Evolutionary conservation across 2,113 vertebrate species (phyloP), one percentile per base, ranked within the genome.

Genomic region (Megaptera novaeangliae): DNA sequence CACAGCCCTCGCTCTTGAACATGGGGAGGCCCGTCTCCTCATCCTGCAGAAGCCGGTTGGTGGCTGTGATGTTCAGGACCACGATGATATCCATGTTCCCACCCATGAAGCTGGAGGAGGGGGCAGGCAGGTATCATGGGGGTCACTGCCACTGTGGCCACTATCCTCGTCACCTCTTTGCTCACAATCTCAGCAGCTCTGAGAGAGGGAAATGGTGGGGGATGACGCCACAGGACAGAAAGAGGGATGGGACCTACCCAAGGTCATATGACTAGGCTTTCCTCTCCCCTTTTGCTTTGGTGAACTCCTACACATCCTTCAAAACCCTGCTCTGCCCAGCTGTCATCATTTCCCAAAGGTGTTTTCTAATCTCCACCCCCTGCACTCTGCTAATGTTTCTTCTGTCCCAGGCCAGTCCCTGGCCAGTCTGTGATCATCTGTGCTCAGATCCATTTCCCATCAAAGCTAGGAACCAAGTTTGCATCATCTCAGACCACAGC

Each of bases 41-140:
- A 0, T 92, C 92, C 87, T 55, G 86, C 36, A 68, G 29, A 34
- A 98, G 71, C 34, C 34, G 41, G 61, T 89, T 18, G 2, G 63
- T 4, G 0, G 94, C 94, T 0, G 20, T 94, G 96, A 98, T 97
- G 57, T 98, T 97, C 63, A 97, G 25, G 5, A 46, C 44, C 94
- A 98, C n/a, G 0, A 6, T 25, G 7, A 98, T 97, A 71, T 98
- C 97, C 87, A 66, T 74, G 14, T 49, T 96, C 15, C 75, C 97
- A 34, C 97, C 98, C 10, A 95, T 91, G 57, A 98, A 98, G 74
- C 98, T 98, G 90, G 64, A 84, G 89, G 63, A 86, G 15, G 13
- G 31, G 71, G 92, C 27, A 39, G 61, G 25, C 6, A 11, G 61
- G 80, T 31, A 61, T 36, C 59, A 8, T 44, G 72, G 55, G 52